Conservation (phyloP, 1,140 invertebrate species). For the Leptopilina clavipes region DNA sequence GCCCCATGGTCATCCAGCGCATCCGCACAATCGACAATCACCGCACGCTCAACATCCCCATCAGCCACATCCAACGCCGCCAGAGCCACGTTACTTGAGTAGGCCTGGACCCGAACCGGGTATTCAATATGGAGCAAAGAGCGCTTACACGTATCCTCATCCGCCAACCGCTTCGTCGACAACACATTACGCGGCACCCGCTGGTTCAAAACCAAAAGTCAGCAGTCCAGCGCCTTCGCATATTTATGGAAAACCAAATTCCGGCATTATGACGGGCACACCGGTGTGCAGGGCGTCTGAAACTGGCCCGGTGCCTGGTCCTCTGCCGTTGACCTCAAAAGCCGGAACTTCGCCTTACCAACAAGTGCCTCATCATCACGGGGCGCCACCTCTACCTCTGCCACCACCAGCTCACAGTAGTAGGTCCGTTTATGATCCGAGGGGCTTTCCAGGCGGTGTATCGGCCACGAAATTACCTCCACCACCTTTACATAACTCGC, state of each 20-base stretch:
- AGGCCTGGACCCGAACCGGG: slow-evolving; percentile 64
- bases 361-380: slow-evolving; percentile 77
- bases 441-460: slow-evolving; percentile 74
- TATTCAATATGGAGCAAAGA: slow-evolving; percentile 63
- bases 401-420: slow-evolving; percentile 78
- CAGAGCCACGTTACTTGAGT: slow-evolving; percentile 71
- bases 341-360: slow-evolving; percentile 81
- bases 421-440: slow-evolving; percentile 72
- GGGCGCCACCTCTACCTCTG: slow-evolving; percentile 69
- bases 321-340: slow-evolving; percentile 81
- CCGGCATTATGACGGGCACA: slow-evolving; percentile 79
- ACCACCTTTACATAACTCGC: slow-evolving; percentile 72
- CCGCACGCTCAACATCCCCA: slow-evolving; percentile 67
- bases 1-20: slow-evolving; percentile 65
- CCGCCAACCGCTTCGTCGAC: slow-evolving; percentile 52
- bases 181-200: slow-evolving; percentile 61
- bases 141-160: slow-evolving; percentile 68
- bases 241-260: slow-evolving; percentile 83
- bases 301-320: slow-evolving; percentile 64
- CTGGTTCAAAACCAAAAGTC: slow-evolving; percentile 82
- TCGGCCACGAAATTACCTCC: slow-evolving; percentile 75
- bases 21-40: slow-evolving; percentile 71
- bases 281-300: slow-evolving; percentile 76
- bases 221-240: slow-evolving; percentile 86
- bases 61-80: slow-evolving; percentile 74